Conservation (phyloP, 2,888 invertebrate genomes). For the Synergus laeviventris region DNA sequence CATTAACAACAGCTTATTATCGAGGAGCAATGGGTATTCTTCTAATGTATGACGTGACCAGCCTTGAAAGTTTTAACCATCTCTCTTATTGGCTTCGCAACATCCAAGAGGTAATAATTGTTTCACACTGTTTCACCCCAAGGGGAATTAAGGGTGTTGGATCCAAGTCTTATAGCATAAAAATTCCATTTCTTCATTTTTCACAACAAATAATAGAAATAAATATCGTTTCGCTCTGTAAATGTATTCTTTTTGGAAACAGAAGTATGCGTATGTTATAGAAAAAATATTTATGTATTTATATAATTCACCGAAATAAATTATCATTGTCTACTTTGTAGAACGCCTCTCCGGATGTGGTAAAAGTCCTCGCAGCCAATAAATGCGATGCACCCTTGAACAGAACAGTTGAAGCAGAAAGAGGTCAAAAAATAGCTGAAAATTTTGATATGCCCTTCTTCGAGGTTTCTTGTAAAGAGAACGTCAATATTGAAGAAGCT, state of each 20-base stretch:
- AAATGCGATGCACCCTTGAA: constrained; percentile 89
- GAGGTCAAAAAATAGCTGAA: constrained; percentile 91
- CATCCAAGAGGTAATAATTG: constrained; percentile 85
- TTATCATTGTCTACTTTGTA: constrained; percentile 71
- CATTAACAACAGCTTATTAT: constrained; percentile 92
- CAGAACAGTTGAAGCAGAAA: constrained; percentile 86
- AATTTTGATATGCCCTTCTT: constrained; percentile 93
- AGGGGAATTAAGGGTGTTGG: too few species aligned
- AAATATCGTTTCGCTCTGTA: too few species aligned
- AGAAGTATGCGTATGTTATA: too few species aligned
- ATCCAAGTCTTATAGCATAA: too few species aligned
- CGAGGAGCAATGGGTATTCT: constrained; percentile 94
- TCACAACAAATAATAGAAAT: too few species aligned
- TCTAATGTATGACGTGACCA: constrained; percentile 93
- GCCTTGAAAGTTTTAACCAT: constrained; percentile 92
- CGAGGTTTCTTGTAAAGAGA: constrained; percentile 91
- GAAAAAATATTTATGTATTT: neutral
- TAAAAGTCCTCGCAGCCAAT: constrained; percentile 90
- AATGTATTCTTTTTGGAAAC: too few species aligned
- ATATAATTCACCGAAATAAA: neutral
- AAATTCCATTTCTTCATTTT: too few species aligned
- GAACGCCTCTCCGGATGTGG: constrained; percentile 92
- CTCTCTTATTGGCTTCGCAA: constrained; percentile 93
- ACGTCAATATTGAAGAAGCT: constrained; percentile 90
- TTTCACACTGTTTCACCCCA: neutral